phyloP scores from a whole-genome alignment of 2,797 vertebrate genomes.

The Helarctos malayanus region DNA sequence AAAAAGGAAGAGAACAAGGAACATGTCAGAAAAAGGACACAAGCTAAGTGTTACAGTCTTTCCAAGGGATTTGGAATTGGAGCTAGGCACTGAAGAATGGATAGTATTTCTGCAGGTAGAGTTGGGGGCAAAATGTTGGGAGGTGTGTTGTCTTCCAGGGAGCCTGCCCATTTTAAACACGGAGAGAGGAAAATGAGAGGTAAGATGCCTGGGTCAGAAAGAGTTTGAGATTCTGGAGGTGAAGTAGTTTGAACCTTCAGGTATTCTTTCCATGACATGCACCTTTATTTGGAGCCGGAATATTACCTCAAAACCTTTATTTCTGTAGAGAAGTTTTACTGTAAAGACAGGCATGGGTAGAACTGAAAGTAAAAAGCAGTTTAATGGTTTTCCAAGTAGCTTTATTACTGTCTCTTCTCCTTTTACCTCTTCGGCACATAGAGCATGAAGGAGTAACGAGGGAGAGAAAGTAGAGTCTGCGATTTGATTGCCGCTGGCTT shows the following conservation, averaged over 20 bases:
- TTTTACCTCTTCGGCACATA: neutral
- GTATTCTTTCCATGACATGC: neutral
- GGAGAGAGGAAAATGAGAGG: neutral
- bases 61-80: neutral
- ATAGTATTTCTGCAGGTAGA: neutral
- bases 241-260: slow-evolving; percentile 5
- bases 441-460: neutral
- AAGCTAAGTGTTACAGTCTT: neutral
- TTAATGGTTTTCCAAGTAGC: neutral
- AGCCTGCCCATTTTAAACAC: neutral
- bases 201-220: neutral
- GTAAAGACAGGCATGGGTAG: slow-evolving; percentile 5
- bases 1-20: neutral
- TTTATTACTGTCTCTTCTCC: neutral
- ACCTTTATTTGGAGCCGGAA: neutral
- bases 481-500: neutral
- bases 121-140: neutral
- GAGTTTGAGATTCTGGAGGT: neutral
- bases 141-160: neutral
- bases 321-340: slow-evolving; percentile 30
- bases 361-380: neutral
- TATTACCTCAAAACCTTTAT: slow-evolving; percentile 57
- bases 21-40: neutral
- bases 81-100: neutral
- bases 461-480: neutral